These are phyloP conservation scores for Nesoenas mayeri DNA, from an alignment of 2,113 vertebrate species.

Conservation along the genomic window DNA sequence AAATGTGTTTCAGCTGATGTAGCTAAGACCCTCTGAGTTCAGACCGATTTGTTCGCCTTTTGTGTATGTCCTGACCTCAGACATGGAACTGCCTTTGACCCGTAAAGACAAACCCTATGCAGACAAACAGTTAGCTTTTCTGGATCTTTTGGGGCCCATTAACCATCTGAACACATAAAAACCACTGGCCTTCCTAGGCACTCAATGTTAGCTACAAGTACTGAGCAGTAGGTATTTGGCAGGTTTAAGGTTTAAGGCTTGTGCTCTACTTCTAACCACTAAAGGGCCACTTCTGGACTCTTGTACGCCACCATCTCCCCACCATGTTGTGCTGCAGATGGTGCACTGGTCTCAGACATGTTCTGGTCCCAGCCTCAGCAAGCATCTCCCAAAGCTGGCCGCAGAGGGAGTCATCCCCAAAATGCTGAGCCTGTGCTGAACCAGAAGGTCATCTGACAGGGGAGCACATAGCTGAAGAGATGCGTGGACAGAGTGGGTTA, in stretches of 20 bases:
- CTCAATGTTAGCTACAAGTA: slow-evolving; percentile 41
- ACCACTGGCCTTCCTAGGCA: neutral
- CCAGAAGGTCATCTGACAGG: slow-evolving; percentile 3
- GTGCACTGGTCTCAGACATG: neutral
- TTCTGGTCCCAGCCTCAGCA: slow-evolving; percentile 35
- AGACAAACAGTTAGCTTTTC: neutral
- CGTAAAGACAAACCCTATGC: neutral
- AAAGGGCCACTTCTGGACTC: slow-evolving; percentile 4
- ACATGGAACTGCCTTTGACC: neutral
- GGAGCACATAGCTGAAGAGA: neutral
- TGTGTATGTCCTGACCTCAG: neutral
- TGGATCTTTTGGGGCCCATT: neutral
- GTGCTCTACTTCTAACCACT: slow-evolving; percentile 72
- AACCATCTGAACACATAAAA: neutral
- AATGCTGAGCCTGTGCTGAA: slow-evolving; percentile 24
- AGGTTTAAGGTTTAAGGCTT: slow-evolving; percentile 59
- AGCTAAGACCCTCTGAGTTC: neutral
- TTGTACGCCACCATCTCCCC: neutral
- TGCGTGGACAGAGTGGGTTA: neutral
- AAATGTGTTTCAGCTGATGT: neutral
- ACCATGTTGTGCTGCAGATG: neutral
- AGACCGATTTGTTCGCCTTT: neutral
- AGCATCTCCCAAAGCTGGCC: slow-evolving; percentile 41
- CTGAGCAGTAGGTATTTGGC: slow-evolving; percentile 34
- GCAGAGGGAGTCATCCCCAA: slow-evolving; percentile 58